These are phyloP conservation scores for Chaetodon trifascialis DNA, from an alignment of 2,113 vertebrate genomes.

Conservation along the genomic window DNA sequence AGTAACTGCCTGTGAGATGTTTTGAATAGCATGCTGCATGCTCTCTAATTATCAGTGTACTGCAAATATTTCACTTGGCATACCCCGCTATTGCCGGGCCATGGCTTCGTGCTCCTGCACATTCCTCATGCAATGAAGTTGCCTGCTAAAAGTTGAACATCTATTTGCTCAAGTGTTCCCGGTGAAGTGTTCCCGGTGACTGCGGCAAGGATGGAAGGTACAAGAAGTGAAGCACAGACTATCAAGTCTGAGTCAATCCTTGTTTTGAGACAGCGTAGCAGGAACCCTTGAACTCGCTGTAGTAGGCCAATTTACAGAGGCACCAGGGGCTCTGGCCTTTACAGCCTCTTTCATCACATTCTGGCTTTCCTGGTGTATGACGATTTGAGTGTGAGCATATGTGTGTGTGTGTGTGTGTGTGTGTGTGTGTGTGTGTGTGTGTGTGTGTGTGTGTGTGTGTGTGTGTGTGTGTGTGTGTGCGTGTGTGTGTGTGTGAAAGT, in stretches of 20 bases:
- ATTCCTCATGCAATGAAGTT: background rate
- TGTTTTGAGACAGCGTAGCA: conserved; percentile 46
- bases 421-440: background rate
- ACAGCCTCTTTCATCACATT: conserved; percentile 57
- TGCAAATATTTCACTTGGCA: conserved; percentile 36
- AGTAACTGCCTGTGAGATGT: background rate
- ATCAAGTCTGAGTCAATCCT: conserved; percentile 12
- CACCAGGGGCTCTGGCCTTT: conserved; percentile 53
- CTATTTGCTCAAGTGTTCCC: conserved; percentile 23
- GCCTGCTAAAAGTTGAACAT: conserved; percentile 13
- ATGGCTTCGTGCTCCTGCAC: background rate
- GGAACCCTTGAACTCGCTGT: conserved; percentile 47
- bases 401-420: conserved; percentile 14
- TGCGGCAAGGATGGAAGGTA: background rate
- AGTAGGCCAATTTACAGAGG: conserved; percentile 44
- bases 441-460: conserved; percentile 26
- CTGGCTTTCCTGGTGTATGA: conserved; percentile 26
- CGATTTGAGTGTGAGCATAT: conserved; percentile 3
- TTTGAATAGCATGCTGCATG: conserved; percentile 11
- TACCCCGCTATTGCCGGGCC: background rate
- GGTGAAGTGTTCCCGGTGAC: conserved; percentile 11
- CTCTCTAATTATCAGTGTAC: conserved; percentile 19
- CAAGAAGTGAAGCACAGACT: conserved; percentile 8
- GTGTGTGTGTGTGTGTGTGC: background rate
- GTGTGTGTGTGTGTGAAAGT: conserved; percentile 29